Percentiles rank a stretch among this genome's conserved stretches.
Conservation (phyloP, 64 coral and sea anemone genomes). For the Montipora sp. region DNA sequence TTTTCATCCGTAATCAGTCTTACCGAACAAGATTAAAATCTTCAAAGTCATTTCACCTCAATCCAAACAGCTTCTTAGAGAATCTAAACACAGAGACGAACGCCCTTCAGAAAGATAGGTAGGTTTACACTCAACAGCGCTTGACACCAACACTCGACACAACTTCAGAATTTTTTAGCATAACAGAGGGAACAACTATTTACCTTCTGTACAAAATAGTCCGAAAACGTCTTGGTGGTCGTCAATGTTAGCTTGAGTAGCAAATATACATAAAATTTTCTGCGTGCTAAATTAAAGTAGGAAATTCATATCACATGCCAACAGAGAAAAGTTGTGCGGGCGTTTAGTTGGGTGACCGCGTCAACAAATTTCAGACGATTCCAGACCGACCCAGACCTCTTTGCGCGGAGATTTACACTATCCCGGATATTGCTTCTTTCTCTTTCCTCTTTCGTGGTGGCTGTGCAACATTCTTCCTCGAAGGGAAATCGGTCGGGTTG, state of each 20-base stretch:
- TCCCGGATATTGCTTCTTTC: slow-evolving; percentile 71
- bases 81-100: slow-evolving; percentile 14
- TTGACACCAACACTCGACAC: too few relatives aligned
- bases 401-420: slow-evolving; percentile 15
- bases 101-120: slow-evolving; percentile 4
- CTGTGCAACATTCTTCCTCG: slow-evolving; percentile 81
- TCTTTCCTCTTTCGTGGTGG: slow-evolving; percentile 77
- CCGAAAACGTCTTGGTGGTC: not conserved
- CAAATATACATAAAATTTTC: slow-evolving; percentile 9
- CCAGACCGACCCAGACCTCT: slow-evolving; percentile 44
- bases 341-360: not conserved
- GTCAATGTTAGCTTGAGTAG: not conserved
- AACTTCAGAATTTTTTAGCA: too few relatives aligned
- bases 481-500: slow-evolving; percentile 75
- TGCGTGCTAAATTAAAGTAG: not conserved
- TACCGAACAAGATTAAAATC: not conserved
- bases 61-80: not conserved
- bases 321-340: not conserved
- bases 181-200: too few relatives aligned
- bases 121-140: too few relatives aligned
- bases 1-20: not conserved
- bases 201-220: not conserved
- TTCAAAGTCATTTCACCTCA: not conserved
- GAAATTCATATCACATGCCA: not conserved
- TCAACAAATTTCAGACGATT: not conserved